Evolutionary conservation across 2,113 vertebrate genomes (phyloP), one percentile per base, ranked within the genome.

Genomic region (Pogonocichla stellata): DNA sequence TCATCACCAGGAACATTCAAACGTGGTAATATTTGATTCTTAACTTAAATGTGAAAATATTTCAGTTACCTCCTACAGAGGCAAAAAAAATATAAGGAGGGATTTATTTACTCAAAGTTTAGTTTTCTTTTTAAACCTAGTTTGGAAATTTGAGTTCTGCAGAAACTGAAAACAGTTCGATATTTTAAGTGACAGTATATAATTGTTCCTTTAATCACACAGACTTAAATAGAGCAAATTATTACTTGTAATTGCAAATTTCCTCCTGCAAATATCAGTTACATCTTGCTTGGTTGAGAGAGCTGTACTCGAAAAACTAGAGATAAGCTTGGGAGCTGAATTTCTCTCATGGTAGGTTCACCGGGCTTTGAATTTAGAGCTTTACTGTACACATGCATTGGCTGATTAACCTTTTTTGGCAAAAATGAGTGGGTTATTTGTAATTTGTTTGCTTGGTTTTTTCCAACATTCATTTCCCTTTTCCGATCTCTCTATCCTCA

Each of bases 131-230:
- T 92, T 77, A 88, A 69, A 83, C 20, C 28, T 90, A 13, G 53
- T 66, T 95, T 88, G 38, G 85, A 93, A 78, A 51, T 84, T 43
- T 12, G 31, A 77, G 22, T 67, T 90, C 51, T 88, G 42, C 42
- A 88, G 67, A 90, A 82, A 82, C 56, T 73, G 47, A 79, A 90
- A 80, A 67, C 60, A 74, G 60, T 83, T 72, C 60, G 40, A 54
- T 88, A 64, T 88, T 90, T 95, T 67, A 90, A 90, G 25, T 73
- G 28, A n/a, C 47, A 64, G 36, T 74, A 22, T 86, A 20, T 88
- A 80, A 80, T 94, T 90, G 70, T 91, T 96, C 24, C 38, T 80
- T 94, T 96, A 93, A 95, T 92, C 47, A 74, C 40, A 80, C 56
- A 36, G 77, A 36, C 47, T 83, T 88, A 93, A 91, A 92, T 84